Percentiles rank a stretch among this genome's conserved stretches.
These are phyloP conservation scores for Rotaria sp. DNA, from an alignment of 2,888 invertebrate species.

Conservation along the genomic window DNA sequence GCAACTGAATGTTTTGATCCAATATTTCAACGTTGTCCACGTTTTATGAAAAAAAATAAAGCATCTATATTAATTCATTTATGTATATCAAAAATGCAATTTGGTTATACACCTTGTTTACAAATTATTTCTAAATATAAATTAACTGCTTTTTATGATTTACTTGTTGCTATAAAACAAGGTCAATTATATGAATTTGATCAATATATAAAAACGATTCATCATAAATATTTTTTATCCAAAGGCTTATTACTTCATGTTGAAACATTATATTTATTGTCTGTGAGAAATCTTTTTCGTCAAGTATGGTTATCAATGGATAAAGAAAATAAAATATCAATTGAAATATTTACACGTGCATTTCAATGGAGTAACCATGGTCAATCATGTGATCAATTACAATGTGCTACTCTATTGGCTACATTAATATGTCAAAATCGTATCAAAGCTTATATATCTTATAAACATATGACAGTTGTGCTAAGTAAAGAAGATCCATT, in stretches of 20 bases:
- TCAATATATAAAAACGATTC: background rate
- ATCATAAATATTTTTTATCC: background rate
- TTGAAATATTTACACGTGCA: background rate
- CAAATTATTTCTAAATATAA: background rate
- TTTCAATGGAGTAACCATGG: background rate
- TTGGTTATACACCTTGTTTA: slow-evolving; percentile 24
- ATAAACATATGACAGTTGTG: slow-evolving; percentile 25
- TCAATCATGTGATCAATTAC: background rate
- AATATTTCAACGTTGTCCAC: background rate
- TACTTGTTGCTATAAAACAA: background rate
- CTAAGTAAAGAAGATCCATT: slow-evolving; percentile 30
- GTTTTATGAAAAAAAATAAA: slow-evolving; percentile 20
- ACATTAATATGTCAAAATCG: slow-evolving; percentile 1
- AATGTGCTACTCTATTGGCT: background rate
- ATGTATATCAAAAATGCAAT: slow-evolving; percentile 24
- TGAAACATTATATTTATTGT: background rate
- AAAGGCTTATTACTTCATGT: background rate
- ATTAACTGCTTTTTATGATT: background rate
- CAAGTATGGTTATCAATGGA: background rate
- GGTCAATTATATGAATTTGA: slow-evolving; percentile 16
- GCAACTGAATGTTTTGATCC: background rate
- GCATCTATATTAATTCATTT: slow-evolving; percentile 17
- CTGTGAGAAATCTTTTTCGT: background rate
- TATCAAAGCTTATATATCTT: slow-evolving; percentile 24
- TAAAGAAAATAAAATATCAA: slow-evolving; percentile 3